Conservation (phyloP, 2,888 invertebrate species). For the Ochropleura plecta region DNA sequence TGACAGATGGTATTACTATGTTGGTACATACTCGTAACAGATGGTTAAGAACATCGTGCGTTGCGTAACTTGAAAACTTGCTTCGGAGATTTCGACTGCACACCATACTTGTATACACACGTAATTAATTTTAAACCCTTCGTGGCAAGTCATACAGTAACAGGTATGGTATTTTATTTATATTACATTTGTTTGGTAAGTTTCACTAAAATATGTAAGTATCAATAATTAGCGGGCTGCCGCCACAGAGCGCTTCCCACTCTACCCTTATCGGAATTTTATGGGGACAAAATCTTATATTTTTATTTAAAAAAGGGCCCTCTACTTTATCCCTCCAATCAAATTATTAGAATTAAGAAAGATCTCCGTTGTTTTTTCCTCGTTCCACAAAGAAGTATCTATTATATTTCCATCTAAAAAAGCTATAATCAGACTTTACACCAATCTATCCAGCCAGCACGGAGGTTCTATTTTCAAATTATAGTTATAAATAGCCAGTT, state of each 20-base stretch:
- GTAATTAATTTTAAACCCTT: constrained; percentile 27
- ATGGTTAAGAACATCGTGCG: constrained; percentile 52
- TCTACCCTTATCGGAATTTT: too few species aligned
- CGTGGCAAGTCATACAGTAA: not conserved
- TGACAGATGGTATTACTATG: constrained; percentile 59
- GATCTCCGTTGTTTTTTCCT: not conserved
- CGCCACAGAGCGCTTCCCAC: too few species aligned
- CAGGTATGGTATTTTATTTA: too few species aligned
- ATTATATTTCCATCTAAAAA: constrained; percentile 21
- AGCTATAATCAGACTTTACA: constrained; percentile 30
- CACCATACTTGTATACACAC: constrained; percentile 22
- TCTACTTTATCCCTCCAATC: not conserved
- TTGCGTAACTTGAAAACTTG: constrained; percentile 63
- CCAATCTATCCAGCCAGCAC: constrained; percentile 33
- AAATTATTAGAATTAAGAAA: not conserved
- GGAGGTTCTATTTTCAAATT: constrained; percentile 62
- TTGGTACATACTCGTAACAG: constrained; percentile 53
- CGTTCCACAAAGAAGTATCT: not conserved
- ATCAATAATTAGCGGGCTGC: too few species aligned
- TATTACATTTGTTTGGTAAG: not conserved
- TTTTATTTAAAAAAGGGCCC: not conserved
- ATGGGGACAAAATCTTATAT: not conserved
- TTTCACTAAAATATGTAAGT: not conserved
- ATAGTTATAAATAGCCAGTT: constrained; percentile 57
- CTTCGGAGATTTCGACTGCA: constrained; percentile 48